Percentiles rank a stretch among this genome's conserved stretches.
Evolutionary conservation across 37 sponge, comb jelly and placozoan genomes (phyloP).

Genomic region (Halisarca cf. caerulea): DNA sequence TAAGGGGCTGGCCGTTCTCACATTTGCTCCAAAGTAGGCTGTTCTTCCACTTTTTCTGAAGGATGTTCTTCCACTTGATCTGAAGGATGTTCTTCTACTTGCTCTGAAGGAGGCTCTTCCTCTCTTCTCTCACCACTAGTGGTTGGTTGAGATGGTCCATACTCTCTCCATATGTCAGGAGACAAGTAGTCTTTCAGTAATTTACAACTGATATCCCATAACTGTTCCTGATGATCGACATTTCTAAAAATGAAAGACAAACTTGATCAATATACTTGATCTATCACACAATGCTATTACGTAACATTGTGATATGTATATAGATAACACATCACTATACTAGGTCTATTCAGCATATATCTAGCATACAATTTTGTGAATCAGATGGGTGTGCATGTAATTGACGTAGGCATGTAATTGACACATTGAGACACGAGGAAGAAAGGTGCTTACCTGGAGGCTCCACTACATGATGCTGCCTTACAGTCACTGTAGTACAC

Average conservation of each 20-base stretch:
- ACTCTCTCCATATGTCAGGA: slow-evolving; percentile 45
- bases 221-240: slow-evolving; percentile 44
- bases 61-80: background rate
- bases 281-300: too few species aligned
- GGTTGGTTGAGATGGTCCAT: slow-evolving; percentile 28
- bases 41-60: background rate
- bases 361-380: too few species aligned
- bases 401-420: too few species aligned
- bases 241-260: slow-evolving; percentile 32
- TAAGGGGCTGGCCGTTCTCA: too few species aligned
- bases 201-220: slow-evolving; percentile 54
- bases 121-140: background rate
- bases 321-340: too few species aligned
- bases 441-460: too few species aligned
- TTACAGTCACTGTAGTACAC: slow-evolving; percentile 1
- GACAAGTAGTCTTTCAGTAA: slow-evolving; percentile 46
- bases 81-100: too few species aligned
- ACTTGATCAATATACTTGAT: background rate
- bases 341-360: too few species aligned
- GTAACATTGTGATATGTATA: too few species aligned
- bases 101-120: background rate
- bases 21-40: too few species aligned
- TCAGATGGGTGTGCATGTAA: too few species aligned
- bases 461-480: background rate
- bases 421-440: too few species aligned